Evolutionary conservation across 2,113 vertebrate genomes (phyloP).

Genomic region (Chascanopsetta lugubris): DNA sequence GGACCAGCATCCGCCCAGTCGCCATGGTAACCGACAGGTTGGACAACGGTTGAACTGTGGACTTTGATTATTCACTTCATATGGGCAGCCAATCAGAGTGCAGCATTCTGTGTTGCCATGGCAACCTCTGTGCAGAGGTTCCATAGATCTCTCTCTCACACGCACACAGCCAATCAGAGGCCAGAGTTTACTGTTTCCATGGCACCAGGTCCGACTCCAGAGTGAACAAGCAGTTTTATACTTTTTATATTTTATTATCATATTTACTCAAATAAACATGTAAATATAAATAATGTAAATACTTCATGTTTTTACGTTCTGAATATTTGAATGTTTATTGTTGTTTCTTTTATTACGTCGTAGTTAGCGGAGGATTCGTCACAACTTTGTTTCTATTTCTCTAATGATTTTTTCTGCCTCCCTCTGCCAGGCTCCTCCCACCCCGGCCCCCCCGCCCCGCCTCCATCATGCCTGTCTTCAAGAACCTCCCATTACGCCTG

Average conservation of each 20-base stretch:
- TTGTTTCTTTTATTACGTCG: too few relatives aligned
- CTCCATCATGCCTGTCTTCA: conserved; percentile 85
- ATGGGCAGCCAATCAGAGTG: conserved; percentile 9
- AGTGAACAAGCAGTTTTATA: background rate
- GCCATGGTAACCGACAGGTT: conserved; percentile 1
- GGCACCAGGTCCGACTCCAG: background rate
- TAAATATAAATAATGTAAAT: too few relatives aligned
- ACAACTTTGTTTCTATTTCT: background rate
- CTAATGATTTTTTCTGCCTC: background rate
- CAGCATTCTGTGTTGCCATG: background rate
- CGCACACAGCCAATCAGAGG: conserved; percentile 1
- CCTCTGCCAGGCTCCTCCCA: conserved; percentile 16
- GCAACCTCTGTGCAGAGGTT: background rate
- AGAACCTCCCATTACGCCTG: conserved; percentile 80
- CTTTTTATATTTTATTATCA: too few relatives aligned
- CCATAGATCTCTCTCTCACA: background rate
- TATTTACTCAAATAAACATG: too few relatives aligned
- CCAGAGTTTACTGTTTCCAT: background rate
- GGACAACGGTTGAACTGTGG: background rate
- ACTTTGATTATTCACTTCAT: background rate
- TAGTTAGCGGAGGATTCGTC: too few relatives aligned
- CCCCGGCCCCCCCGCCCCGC: conserved; percentile 20
- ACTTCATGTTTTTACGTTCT: too few relatives aligned
- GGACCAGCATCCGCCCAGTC: background rate
- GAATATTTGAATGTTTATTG: too few relatives aligned